Conservation (phyloP, 2,797 vertebrate genomes). For the Paramormyrops hopkinsi region DNA sequence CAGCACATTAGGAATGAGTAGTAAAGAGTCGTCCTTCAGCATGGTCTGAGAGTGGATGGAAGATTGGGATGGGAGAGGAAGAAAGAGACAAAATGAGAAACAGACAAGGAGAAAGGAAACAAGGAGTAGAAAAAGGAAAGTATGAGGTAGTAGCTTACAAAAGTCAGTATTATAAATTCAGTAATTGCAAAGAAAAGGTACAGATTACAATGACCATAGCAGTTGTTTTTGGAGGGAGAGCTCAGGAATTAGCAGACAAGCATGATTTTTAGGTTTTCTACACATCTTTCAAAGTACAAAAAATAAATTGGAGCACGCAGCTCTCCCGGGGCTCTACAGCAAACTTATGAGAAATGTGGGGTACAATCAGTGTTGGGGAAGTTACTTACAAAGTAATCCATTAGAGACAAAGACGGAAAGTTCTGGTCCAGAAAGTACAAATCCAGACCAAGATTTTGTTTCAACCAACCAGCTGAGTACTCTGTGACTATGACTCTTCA, state of each 20-base stretch:
- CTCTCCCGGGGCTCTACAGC: not conserved
- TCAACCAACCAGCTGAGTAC: not conserved
- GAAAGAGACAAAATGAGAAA: not conserved
- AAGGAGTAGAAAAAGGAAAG: constrained; percentile 28
- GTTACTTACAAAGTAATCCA: not conserved
- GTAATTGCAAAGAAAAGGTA: constrained; percentile 19
- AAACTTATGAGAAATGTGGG: not conserved
- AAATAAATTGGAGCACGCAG: not conserved
- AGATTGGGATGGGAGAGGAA: constrained; percentile 21
- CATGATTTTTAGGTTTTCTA: constrained; percentile 17
- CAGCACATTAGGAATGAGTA: constrained; percentile 95
- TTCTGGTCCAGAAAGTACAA: not conserved
- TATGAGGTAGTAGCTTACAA: not conserved
- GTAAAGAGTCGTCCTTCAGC: constrained; percentile 96
- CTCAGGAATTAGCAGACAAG: constrained; percentile 25
- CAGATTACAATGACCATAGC: constrained; percentile 28
- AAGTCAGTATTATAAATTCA: constrained; percentile 31
- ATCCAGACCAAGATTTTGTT: not conserved
- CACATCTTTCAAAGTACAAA: not conserved
- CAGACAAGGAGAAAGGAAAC: not conserved
- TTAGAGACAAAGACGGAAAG: not conserved
- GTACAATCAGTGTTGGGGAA: not conserved
- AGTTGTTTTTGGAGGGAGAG: constrained; percentile 30
- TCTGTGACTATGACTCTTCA: not conserved
- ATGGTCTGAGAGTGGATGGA: constrained; percentile 60